Base-by-base conservation (phyloP, 37 sponge, comb jelly and placozoan species). In the Theonella swinhoei region DNA sequence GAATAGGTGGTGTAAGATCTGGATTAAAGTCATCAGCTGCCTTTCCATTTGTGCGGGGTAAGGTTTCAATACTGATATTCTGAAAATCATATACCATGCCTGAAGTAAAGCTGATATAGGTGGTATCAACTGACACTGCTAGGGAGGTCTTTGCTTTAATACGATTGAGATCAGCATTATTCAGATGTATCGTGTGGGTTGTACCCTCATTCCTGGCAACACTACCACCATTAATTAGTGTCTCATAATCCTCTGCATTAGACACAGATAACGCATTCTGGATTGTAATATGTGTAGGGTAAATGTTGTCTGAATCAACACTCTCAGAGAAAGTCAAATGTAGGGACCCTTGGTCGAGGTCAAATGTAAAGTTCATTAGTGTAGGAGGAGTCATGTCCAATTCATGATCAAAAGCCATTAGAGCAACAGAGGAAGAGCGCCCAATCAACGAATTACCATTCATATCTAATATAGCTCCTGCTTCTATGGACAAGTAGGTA, bases 311-410 rank as follows among this genome's bases (percentile, higher is more conserved):
- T 2, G 82, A 80, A 37, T 68, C 79, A 22, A 95, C 90, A 78
- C 87, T 91, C 70, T 95, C 95, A 31, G 88, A 87, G 38, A 95
- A 75, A 4, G 93, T 89, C 42, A 95, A 59, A 35, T 75, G 1
- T 0, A 95, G 66, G 31, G 62, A 24, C 1, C 82, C 90, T 47
- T 22, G 28, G 65, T 96, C 78, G 43, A 93, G 67, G 79, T 96
- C 89, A 14, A 96, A 68, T n/a, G 89, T 88, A 63, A 89, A 96
- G 78, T 86, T 78, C 11, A 30, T 20, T 0, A 93, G 71, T 1
- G 22, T 34, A n/a, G 97, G 97, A 25, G 85, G 79, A 24, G 87
- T 89, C 0, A 42, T 68, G 72, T 96, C 97, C 31, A 80, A 68
- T 38, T 62, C 39, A 41, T 81, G 82, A 7, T 40, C 31, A 30